Conservation (phyloP, 2,797 vertebrate species). For the Aulostomus chinensis region DNA sequence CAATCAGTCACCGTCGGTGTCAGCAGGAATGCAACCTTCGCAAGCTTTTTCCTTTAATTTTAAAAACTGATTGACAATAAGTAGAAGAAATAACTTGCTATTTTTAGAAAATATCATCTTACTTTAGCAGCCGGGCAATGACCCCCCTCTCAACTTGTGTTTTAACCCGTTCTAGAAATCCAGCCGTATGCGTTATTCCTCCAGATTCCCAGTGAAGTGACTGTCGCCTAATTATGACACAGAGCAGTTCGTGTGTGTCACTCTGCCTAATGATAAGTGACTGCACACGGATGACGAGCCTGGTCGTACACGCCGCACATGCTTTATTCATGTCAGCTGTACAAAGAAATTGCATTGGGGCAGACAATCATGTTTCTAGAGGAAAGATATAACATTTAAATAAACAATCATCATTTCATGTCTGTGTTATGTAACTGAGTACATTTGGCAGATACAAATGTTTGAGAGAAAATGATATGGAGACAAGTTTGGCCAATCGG, state of each 20-base stretch:
- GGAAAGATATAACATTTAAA: conserved; percentile 3
- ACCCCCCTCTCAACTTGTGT: too few species aligned
- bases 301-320: conserved; percentile 57
- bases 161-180: conserved; percentile 41
- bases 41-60: too few species aligned
- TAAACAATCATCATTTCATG: conserved; percentile 3
- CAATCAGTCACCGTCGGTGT: too few species aligned
- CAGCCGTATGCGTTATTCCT: conserved; percentile 57
- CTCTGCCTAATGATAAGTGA: conserved; percentile 73
- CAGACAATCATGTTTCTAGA: conserved; percentile 20
- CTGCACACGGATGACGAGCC: conserved; percentile 63
- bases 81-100: too few species aligned
- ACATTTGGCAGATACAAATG: conserved; percentile 3
- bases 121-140: too few species aligned
- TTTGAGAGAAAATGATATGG: background rate
- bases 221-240: conserved; percentile 71
- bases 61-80: too few species aligned
- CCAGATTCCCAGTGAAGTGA: conserved; percentile 47
- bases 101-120: too few species aligned
- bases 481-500: background rate
- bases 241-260: conserved; percentile 65
- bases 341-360: conserved; percentile 57
- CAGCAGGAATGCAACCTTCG: too few species aligned
- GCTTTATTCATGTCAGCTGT: conserved; percentile 68
- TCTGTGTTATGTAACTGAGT: conserved; percentile 3